phyloP scores from a whole-genome alignment of 2,113 vertebrate species.

The Aplodontia rufa region DNA sequence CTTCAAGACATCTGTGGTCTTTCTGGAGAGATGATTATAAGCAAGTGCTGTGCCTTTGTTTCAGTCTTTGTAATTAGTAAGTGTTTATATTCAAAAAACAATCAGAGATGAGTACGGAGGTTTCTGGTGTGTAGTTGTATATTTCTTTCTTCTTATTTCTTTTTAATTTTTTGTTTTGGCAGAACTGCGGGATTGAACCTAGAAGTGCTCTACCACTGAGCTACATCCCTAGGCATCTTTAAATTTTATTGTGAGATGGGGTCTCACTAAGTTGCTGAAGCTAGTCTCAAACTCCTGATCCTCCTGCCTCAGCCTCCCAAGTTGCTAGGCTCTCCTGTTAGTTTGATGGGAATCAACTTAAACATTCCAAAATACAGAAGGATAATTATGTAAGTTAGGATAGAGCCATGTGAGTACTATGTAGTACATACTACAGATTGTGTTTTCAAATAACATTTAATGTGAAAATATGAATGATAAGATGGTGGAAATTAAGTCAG shows the following conservation, averaged over 20 bases:
- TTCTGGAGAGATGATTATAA: background rate
- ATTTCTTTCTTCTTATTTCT: background rate
- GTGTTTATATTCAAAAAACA: background rate
- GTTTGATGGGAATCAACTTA: background rate
- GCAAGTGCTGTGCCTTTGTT: background rate
- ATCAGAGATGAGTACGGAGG: background rate
- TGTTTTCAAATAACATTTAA: slow-evolving; percentile 47
- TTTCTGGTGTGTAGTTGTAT: background rate
- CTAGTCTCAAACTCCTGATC: too few species aligned
- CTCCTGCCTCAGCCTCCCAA: too few species aligned
- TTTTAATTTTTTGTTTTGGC: background rate
- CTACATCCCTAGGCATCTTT: too few species aligned
- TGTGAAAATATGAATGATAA: slow-evolving; percentile 19
- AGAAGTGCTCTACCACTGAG: too few species aligned
- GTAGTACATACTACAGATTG: background rate
- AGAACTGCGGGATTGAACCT: too few species aligned
- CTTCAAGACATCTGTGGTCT: background rate
- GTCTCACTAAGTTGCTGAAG: too few species aligned
- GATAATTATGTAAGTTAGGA: slow-evolving; percentile 16
- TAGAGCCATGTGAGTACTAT: background rate
- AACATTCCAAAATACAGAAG: background rate
- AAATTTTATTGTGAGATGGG: too few species aligned
- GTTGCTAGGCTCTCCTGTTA: too few species aligned
- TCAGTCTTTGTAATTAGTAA: background rate
- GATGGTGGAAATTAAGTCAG: background rate